Percentiles rank a stretch among this genome's conserved stretches.
These are phyloP conservation scores for Vulpes ferrilata DNA, from an alignment of 2,113 vertebrate species.

Conservation along the genomic window DNA sequence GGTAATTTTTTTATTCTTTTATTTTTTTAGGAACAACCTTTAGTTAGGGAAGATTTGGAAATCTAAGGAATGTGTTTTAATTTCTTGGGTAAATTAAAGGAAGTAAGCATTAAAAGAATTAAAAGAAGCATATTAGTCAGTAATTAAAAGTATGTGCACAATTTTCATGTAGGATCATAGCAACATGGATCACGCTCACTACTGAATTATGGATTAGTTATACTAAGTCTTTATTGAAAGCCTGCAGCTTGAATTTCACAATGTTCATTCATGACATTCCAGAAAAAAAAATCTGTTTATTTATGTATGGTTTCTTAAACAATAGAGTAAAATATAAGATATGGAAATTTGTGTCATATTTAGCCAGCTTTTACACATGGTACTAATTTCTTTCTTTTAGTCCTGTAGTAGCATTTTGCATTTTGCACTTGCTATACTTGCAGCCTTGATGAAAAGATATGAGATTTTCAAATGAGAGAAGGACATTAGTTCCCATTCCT, in stretches of 20 bases:
- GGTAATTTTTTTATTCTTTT: not conserved
- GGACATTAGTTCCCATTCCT: not conserved
- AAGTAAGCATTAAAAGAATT: not conserved
- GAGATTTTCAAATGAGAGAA: conserved; percentile 14
- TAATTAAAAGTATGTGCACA: not conserved
- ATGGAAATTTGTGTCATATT: not conserved
- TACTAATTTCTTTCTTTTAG: conserved; percentile 39
- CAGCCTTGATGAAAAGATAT: not conserved
- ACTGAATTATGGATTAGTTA: conserved; percentile 24
- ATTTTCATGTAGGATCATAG: not conserved
- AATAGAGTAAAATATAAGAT: not conserved
- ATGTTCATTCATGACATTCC: not conserved
- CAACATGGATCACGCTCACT: not conserved
- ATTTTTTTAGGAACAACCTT: not conserved
- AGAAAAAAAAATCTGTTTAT: not conserved
- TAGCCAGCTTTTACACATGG: not conserved
- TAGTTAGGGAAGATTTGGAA: conserved; percentile 17
- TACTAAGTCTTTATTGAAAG: not conserved
- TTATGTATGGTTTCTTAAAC: not conserved
- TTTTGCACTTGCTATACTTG: not conserved
- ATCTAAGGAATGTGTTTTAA: not conserved
- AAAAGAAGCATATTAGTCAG: not conserved
- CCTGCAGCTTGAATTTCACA: not conserved
- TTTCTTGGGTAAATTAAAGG: not conserved
- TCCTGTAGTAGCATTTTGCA: not conserved